A percentile compares a stretch with the other conserved stretches of the same genome.
These are phyloP conservation scores for Rhyacophila evoluta DNA, from an alignment of 2,888 invertebrate genomes.

Conservation along the genomic window DNA sequence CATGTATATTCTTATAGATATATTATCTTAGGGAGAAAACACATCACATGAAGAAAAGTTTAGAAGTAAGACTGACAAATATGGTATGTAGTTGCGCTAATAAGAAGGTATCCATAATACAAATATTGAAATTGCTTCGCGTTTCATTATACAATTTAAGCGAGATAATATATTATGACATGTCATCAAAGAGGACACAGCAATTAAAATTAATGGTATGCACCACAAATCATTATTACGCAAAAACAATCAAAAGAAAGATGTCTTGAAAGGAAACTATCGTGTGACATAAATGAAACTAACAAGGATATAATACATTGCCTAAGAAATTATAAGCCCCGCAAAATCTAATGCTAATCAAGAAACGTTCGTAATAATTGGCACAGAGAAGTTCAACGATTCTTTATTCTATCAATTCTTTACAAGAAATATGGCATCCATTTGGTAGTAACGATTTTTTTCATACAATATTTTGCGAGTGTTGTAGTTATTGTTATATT, in stretches of 20 bases:
- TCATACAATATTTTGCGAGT: too few species aligned
- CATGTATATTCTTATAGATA: too few species aligned
- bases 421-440: too few species aligned
- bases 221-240: not conserved
- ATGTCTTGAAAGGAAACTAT: not conserved
- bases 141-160: too few species aligned
- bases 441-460: too few species aligned
- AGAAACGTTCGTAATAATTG: not conserved
- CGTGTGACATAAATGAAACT: slow-evolving; percentile 19
- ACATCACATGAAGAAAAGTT: too few species aligned
- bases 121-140: too few species aligned
- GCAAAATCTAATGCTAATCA: not conserved
- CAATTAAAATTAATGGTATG: not conserved
- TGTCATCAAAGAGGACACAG: not conserved
- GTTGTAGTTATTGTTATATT: too few species aligned
- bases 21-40: too few species aligned
- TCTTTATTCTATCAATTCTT: not conserved
- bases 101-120: too few species aligned
- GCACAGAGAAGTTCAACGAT: not conserved
- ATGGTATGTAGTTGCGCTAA: too few species aligned
- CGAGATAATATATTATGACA: not conserved
- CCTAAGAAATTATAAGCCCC: not conserved
- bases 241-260: not conserved
- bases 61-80: too few species aligned
- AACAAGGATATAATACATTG: not conserved